Base-by-base conservation (phyloP, 2,888 invertebrate genomes). In the Cheilosia vernalis region DNA sequence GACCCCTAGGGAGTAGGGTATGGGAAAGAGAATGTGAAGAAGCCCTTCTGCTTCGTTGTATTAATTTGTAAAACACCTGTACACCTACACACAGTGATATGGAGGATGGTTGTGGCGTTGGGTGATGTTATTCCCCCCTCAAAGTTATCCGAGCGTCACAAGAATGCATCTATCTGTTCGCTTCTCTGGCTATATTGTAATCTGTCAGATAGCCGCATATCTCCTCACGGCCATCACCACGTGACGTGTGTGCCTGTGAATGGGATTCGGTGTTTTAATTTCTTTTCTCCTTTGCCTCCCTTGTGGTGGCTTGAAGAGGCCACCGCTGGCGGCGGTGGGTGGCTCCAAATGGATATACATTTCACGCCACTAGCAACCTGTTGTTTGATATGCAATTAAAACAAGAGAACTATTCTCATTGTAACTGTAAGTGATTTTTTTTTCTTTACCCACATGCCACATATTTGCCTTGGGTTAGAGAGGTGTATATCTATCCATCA, bases 11-110 rank as follows among this genome's bases (percentile, higher is more conserved):
- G 66, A 63, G 61, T 73, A 66, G 73, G 83, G 66, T 67, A 67
- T 64, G 78, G 40, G 67, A 72, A 67, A 58, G 78, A 30, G 67
- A 78, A 67, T 66, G 67, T 40, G 42, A 61, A 60, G 49, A 56
- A 60, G 24, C 66, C 55, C 70, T 61, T 55, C 73, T 51, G 37
- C 51, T 51, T 44, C 42, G 61, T 56, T 40, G 63, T 69, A 51
- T 81, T 76, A 81, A 76, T 81, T 81, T 76, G 81, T 69, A 64
- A 76, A 82, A 82, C 82, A 82, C 82, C 82, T 82, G 81, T 61
- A 81, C 33, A 21, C 21, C 21, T 21, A 21, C 21, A 66, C 21
- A n/a, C 37, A 37, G 27, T 27, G 27, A 27, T 27, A 27, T 7
- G 30, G 30, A 0, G 30, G 30, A 30, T 30, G 30, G 30, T 9